These are phyloP conservation scores for Nephila pilipes DNA, from an alignment of 1,140 invertebrate species.

Conservation along the genomic window DNA sequence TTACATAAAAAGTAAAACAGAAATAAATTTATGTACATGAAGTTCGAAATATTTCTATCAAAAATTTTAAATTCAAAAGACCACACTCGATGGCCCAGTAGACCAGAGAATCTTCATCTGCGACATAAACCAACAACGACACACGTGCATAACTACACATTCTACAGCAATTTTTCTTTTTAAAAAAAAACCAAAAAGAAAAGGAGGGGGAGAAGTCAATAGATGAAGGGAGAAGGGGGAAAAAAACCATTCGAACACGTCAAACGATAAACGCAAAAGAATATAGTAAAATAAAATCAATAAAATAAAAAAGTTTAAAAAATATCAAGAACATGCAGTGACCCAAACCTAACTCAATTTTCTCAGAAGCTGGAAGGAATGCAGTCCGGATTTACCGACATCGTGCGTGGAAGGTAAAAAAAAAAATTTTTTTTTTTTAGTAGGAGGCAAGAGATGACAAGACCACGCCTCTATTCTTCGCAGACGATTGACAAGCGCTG, in stretches of 20 bases:
- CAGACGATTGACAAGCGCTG: constrained; percentile 49
- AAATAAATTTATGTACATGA: too few relatives aligned
- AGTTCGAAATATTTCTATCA: too few relatives aligned
- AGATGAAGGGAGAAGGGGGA: too few relatives aligned
- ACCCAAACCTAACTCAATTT: constrained; percentile 38
- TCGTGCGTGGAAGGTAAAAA: background rate
- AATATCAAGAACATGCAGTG: constrained; percentile 14
- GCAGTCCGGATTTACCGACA: background rate
- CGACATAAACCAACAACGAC: too few relatives aligned
- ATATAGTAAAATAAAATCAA: background rate
- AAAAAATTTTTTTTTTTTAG: background rate
- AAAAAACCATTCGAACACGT: background rate
- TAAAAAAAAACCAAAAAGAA: background rate
- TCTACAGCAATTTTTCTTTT: too few relatives aligned
- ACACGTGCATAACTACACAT: too few relatives aligned
- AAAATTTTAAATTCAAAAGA: too few relatives aligned
- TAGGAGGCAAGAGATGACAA: constrained; percentile 34
- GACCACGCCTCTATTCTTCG: background rate
- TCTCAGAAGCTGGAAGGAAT: background rate
- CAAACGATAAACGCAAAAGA: background rate
- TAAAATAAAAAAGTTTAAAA: background rate
- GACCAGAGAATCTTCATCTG: too few relatives aligned
- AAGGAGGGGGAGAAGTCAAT: background rate
- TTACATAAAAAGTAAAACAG: too few relatives aligned
- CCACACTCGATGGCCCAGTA: too few relatives aligned